These are phyloP conservation scores for Scaptodrosophila latifasciaeformis DNA, from an alignment of 2,888 invertebrate genomes.

Conservation along the genomic window DNA sequence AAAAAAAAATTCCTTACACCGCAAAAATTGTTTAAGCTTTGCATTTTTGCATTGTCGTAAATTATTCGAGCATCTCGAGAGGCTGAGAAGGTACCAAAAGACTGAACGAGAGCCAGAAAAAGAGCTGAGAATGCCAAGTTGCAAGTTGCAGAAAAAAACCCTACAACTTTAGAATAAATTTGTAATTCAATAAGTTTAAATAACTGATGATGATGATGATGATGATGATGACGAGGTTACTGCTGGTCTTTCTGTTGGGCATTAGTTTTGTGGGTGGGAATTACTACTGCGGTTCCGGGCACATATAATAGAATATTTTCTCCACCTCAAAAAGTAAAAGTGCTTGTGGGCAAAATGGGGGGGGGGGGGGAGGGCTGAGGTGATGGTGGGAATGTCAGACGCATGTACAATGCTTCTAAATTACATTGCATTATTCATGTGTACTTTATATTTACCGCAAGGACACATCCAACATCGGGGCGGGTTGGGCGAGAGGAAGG, in stretches of 20 bases:
- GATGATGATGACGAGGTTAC: conserved; percentile 11
- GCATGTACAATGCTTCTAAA: conserved; percentile 21
- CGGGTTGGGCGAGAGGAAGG: conserved; percentile 3
- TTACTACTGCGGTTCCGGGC: too few relatives aligned
- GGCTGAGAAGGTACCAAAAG: background rate
- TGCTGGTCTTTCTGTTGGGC: background rate
- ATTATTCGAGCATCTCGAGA: conserved; percentile 13
- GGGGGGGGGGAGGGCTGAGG: too few relatives aligned
- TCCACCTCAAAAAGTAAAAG: background rate
- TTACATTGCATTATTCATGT: conserved; percentile 40
- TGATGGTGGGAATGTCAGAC: background rate
- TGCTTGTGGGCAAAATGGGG: too few relatives aligned
- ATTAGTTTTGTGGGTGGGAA: too few relatives aligned
- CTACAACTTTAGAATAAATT: conserved; percentile 36
- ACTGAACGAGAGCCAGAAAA: background rate
- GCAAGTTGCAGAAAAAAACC: conserved; percentile 6
- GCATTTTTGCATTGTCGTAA: conserved; percentile 33
- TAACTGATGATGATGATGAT: conserved; percentile 14
- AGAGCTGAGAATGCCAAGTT: conserved; percentile 10
- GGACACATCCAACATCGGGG: conserved; percentile 5
- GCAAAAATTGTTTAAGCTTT: conserved; percentile 30
- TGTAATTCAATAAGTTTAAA: conserved; percentile 36
- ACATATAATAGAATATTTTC: too few relatives aligned
- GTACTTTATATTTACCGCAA: conserved; percentile 20
- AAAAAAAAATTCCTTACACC: conserved; percentile 15